Evolutionary conservation across 2,888 invertebrate genomes (phyloP).

Genomic region (Clitarchus hookeri): DNA sequence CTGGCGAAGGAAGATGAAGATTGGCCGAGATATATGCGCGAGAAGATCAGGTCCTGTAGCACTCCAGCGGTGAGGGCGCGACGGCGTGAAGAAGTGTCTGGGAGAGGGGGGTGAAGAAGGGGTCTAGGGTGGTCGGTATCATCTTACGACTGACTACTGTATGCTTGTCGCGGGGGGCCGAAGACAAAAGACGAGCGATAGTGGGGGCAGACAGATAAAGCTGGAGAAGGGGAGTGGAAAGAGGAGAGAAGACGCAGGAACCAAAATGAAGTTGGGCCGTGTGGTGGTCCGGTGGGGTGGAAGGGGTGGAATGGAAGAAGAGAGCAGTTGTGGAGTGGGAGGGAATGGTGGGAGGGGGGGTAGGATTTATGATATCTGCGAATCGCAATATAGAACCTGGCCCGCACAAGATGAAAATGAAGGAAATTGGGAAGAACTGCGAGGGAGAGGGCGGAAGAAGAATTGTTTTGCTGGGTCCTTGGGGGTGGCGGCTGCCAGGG

Average conservation of each 20-base stretch:
- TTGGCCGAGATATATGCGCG: not conserved
- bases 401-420: constrained; percentile 22
- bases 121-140: not conserved
- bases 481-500: not conserved
- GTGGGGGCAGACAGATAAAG: constrained; percentile 7
- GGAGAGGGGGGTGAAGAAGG: not conserved
- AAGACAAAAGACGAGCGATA: constrained; percentile 14
- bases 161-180: constrained; percentile 7
- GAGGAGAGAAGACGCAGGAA: constrained; percentile 21
- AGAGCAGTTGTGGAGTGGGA: not conserved
- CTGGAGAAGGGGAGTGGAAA: not conserved
- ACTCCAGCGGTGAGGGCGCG: not conserved
- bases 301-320: not conserved
- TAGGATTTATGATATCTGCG: constrained; percentile 29
- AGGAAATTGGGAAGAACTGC: constrained; percentile 21
- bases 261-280: constrained; percentile 30
- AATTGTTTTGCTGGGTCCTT: not conserved
- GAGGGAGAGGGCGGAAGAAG: not conserved
- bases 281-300: not conserved
- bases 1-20: not conserved
- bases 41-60: not conserved
- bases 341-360: not conserved
- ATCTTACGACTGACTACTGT: constrained; percentile 14
- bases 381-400: constrained; percentile 31
- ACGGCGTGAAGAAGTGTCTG: no score